Evolutionary conservation across 2,797 vertebrate species (phyloP).

Genomic region (Mionectes olivaceus): DNA sequence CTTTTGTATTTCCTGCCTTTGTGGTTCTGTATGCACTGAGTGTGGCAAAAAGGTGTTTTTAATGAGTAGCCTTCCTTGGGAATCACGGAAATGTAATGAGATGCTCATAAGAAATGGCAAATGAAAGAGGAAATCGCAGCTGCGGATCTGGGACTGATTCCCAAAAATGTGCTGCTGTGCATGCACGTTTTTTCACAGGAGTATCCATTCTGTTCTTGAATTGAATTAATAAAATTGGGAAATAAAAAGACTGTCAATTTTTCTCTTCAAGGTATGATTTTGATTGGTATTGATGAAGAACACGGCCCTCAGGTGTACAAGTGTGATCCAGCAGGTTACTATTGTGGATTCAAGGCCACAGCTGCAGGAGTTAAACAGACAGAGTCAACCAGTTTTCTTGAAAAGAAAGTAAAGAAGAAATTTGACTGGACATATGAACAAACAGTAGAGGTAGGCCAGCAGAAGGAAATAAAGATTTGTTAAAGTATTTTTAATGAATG

Average conservation of each 20-base stretch:
- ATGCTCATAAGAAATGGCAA: not conserved
- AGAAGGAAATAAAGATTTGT: not conserved
- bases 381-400: constrained; percentile 97
- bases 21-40: not conserved
- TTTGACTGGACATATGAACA: constrained; percentile 97
- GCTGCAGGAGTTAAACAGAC: constrained; percentile 98
- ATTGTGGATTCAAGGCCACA: constrained; percentile 98
- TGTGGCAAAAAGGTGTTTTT: not conserved
- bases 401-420: constrained; percentile 99
- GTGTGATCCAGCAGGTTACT: constrained; percentile 97
- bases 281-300: constrained; percentile 94
- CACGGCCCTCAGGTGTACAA: constrained; percentile 95
- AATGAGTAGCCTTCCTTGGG: not conserved
- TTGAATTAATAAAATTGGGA: not conserved
- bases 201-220: not conserved
- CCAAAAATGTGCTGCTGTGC: not conserved
- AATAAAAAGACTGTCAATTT: not conserved
- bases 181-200: not conserved
- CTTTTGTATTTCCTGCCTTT: not conserved
- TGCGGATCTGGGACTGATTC: not conserved
- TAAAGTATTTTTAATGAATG: not conserved
- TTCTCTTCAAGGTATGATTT: constrained; percentile 91
- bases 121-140: not conserved
- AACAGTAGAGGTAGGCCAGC: constrained; percentile 90
- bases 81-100: not conserved